Percentiles rank a stretch among this genome's conserved stretches.
Evolutionary conservation across 2,797 vertebrate genomes (phyloP).

Genomic region (Bovichtus diacanthus): DNA sequence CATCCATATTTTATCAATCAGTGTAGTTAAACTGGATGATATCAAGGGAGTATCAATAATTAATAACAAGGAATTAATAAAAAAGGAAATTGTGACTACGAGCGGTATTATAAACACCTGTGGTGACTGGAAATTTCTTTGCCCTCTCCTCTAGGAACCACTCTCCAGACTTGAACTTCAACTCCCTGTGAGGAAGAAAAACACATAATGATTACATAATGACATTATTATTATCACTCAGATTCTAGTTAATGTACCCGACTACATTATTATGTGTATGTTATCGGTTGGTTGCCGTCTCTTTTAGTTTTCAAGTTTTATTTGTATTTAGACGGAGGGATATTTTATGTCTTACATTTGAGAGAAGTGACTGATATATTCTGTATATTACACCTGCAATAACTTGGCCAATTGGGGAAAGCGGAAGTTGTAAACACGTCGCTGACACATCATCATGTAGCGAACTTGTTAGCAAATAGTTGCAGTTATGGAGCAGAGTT

Average conservation of each 20-base stretch:
- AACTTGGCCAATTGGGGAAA: background rate
- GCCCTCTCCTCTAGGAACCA: conserved; percentile 94
- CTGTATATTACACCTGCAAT: background rate
- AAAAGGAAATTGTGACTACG: background rate
- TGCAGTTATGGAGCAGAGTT: background rate
- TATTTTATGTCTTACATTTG: background rate
- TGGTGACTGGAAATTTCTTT: conserved; percentile 89
- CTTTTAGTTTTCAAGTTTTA: background rate
- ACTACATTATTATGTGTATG: background rate
- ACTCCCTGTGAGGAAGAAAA: conserved; percentile 82
- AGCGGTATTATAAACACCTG: conserved; percentile 81
- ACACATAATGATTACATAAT: background rate
- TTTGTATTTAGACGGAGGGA: background rate
- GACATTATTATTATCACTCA: background rate
- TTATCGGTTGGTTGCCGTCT: background rate
- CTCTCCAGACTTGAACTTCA: conserved; percentile 92
- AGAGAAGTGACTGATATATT: background rate
- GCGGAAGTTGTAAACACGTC: too few species aligned
- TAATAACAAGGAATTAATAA: background rate
- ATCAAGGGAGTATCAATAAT: conserved; percentile 28
- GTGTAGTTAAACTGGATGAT: background rate
- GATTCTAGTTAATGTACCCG: background rate
- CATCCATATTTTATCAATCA: conserved; percentile 38
- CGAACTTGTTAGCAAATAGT: too few species aligned
- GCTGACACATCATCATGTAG: too few species aligned